Percentiles rank a stretch among this genome's conserved stretches.
Evolutionary conservation across 2,888 invertebrate genomes (phyloP).

Genomic region (Ashinkailepas kermadecensis): DNA sequence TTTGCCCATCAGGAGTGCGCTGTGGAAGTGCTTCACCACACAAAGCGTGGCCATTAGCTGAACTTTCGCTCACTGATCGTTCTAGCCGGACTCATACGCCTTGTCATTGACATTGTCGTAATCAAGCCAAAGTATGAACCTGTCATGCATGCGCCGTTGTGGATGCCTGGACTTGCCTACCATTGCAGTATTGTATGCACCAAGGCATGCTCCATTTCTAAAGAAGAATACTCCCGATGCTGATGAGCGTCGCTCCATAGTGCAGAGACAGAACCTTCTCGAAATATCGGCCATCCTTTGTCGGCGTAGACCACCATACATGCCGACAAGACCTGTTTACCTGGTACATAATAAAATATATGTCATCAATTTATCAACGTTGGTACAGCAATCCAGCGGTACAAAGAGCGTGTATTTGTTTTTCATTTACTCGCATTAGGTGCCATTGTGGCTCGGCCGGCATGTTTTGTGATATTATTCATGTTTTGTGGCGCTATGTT

Average conservation of each 20-base stretch:
- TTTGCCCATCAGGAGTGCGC: too few species aligned
- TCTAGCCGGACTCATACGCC: neutral
- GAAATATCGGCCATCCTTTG: neutral
- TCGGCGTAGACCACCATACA: neutral
- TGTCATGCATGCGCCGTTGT: neutral
- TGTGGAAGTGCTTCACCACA: too few species aligned
- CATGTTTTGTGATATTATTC: slow-evolving; percentile 6
- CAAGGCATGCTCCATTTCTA: neutral
- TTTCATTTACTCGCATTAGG: slow-evolving; percentile 18
- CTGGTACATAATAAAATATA: neutral
- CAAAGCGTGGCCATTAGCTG: too few species aligned
- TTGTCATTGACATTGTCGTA: neutral
- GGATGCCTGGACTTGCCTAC: neutral
- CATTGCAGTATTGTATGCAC: neutral
- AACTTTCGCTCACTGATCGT: too few species aligned
- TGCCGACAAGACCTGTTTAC: neutral
- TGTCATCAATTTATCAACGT: neutral
- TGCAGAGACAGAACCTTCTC: neutral
- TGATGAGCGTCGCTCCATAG: neutral
- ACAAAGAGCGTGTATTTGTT: neutral
- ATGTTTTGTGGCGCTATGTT: neutral
- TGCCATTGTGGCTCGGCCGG: neutral
- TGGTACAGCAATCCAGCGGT: neutral
- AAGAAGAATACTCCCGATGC: neutral
- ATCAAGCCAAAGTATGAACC: neutral